Base-by-base conservation (phyloP, 2,113 vertebrate species). In the Dascyllus trimaculatus region DNA sequence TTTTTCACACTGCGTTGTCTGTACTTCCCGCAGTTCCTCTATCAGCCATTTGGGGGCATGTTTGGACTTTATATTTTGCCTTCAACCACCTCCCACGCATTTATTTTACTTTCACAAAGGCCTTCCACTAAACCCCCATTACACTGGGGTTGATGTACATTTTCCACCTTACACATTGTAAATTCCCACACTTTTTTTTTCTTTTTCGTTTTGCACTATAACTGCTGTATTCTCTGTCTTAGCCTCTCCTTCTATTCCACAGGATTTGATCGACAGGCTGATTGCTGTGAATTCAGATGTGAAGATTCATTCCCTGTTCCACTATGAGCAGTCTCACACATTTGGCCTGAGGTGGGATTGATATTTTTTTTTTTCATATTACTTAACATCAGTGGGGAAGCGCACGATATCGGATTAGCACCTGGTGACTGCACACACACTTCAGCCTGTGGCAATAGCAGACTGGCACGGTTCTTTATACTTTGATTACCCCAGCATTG, bases 261-360 rank as follows among this genome's bases (percentile, higher is more conserved):
- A 99, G 98, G 97, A 98, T 92, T 80, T 99, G 84, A 94, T 98
- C 91, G 98, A 99, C 94, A 96, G 98, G 74, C 94, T 99, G 92
- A 91, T 99, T 76, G 91, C 96, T 90, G 92, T 99, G 92, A 96
- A 99, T 93, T 97, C 97, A 25, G 95, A 97, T 72, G 95, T 94
- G 53, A 99, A 99, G 95, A 97, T 98, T 85, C 95, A 92, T 86
- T 97, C 97, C 9, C 95, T 99, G 83, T 99, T 99, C 93, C 97
- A 92, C 95, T 97, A 97, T 26, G 97, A 99, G 72, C 97, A 99
- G 84, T 97, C 97, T 56, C 97, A 99, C 91, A 94, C 95, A 29
- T 98, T 99, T 85, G 98, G 98, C 76, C 91, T 99, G 69, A 98
- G 98, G 98, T 99, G 96, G 95, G 95, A 85, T 87, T 74, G 18